Evolutionary conservation across 2,888 invertebrate genomes (phyloP).

Genomic region (Drosophila austrosaltans): DNA sequence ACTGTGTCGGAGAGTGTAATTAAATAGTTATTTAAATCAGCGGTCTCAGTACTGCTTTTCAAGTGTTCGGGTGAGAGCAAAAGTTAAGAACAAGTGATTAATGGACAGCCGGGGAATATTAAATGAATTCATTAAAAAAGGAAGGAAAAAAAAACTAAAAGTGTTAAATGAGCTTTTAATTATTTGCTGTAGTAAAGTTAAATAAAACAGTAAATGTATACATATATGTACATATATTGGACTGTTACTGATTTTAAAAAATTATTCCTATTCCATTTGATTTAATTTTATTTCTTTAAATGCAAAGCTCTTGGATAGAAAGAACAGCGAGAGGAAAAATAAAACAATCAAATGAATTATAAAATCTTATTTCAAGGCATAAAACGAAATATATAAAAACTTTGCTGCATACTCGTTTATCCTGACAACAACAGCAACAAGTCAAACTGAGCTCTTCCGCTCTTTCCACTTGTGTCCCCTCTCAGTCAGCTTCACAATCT

Average conservation of each 20-base stretch:
- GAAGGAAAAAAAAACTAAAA: background rate
- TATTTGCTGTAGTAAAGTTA: background rate
- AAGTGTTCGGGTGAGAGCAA: background rate
- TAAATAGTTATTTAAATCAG: background rate
- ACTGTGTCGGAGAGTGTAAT: background rate
- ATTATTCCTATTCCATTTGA: background rate
- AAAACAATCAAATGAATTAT: slow-evolving; percentile 13
- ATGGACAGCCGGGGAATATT: background rate
- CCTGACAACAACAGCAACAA: slow-evolving; percentile 22
- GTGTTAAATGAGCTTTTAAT: slow-evolving; percentile 8
- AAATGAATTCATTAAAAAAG: background rate
- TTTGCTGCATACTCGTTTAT: background rate
- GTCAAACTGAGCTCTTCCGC: slow-evolving; percentile 24
- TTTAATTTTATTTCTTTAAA: background rate
- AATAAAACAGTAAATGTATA: too few relatives aligned
- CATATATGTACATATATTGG: too few relatives aligned
- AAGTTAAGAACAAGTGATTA: slow-evolving; percentile 1
- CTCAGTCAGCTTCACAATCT: slow-evolving; percentile 1
- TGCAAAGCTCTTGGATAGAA: background rate
- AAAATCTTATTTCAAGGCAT: slow-evolving; percentile 17
- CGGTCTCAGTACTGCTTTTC: background rate
- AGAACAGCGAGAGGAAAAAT: background rate
- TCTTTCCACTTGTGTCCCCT: background rate
- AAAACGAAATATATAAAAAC: slow-evolving; percentile 12
- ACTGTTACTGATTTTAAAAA: too few relatives aligned